A percentile compares a stretch with the other conserved stretches of the same genome.
Conservation (phyloP, 2,113 vertebrate genomes). For the Myotis yumanensis region DNA sequence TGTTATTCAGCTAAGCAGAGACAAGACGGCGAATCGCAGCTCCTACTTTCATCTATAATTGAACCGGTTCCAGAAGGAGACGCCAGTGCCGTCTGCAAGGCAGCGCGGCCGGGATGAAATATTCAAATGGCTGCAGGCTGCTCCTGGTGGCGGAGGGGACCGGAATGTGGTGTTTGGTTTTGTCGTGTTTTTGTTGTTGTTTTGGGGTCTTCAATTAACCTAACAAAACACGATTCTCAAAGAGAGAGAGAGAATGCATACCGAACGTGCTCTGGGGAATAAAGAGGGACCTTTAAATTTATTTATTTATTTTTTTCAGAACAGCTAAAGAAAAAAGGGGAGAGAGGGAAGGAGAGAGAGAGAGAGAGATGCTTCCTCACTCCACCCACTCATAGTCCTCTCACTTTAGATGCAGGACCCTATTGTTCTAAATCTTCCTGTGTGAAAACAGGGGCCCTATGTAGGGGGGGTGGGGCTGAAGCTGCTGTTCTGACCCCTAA, state of each 20-base stretch:
- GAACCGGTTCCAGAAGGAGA: constrained; percentile 88
- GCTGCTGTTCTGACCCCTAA: constrained; percentile 81
- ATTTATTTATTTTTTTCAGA: background rate
- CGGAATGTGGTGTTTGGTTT: constrained; percentile 72
- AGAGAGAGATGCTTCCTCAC: background rate
- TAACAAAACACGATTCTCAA: constrained; percentile 77
- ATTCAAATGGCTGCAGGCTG: constrained; percentile 89
- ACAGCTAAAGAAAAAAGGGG: background rate
- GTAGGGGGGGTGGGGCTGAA: constrained; percentile 59
- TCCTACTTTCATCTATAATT: constrained; percentile 89
- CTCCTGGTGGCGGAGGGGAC: constrained; percentile 75
- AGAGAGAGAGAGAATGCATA: background rate
- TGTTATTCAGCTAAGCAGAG: constrained; percentile 87
- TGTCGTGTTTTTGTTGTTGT: background rate
- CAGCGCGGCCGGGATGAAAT: constrained; percentile 87
- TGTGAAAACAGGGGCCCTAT: constrained; percentile 70
- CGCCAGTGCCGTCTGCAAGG: constrained; percentile 86
- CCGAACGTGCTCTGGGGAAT: background rate
- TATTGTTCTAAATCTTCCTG: background rate
- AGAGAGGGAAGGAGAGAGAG: background rate
- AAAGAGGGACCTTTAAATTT: background rate
- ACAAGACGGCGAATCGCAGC: constrained; percentile 90
- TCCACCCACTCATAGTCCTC: background rate
- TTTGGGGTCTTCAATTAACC: constrained; percentile 72
- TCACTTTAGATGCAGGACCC: background rate